Conservation (phyloP, 2,113 vertebrate species). For the Cheirogaleus medius region DNA sequence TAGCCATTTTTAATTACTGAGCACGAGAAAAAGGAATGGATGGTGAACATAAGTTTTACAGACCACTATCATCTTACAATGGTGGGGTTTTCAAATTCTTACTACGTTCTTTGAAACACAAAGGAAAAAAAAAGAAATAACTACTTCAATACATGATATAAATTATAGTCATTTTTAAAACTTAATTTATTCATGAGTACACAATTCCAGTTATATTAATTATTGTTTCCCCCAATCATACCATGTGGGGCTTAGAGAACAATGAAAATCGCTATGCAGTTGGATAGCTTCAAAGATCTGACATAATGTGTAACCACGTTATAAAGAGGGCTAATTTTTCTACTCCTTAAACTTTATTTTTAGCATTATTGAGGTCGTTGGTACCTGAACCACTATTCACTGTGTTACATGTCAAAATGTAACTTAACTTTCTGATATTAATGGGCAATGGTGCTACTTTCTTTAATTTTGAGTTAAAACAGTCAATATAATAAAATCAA, state of each 20-base stretch:
- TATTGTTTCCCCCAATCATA: constrained; percentile 42
- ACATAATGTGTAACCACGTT: constrained; percentile 70
- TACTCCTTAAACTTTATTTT: constrained; percentile 75
- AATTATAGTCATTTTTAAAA: constrained; percentile 28
- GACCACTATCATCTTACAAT: constrained; percentile 65
- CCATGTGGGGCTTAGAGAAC: constrained; percentile 66
- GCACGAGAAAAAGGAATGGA: constrained; percentile 78
- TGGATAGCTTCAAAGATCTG: constrained; percentile 73
- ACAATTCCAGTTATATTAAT: constrained; percentile 71
- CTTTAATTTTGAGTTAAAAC: constrained; percentile 38
- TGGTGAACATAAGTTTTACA: constrained; percentile 83
- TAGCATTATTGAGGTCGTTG: constrained; percentile 67
- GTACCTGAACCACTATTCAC: constrained; percentile 48
- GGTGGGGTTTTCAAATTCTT: constrained; percentile 67
- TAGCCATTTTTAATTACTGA: constrained; percentile 89
- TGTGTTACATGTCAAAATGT: constrained; percentile 53
- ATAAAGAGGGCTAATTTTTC: constrained; percentile 73
- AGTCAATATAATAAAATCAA: constrained; percentile 38
- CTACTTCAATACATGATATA: background rate
- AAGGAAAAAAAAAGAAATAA: constrained; percentile 55
- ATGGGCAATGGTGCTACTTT: constrained; percentile 5
- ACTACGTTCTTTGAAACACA: constrained; percentile 59
- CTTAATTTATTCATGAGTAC: constrained; percentile 70
- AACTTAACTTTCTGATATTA: constrained; percentile 49
- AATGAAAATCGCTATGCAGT: constrained; percentile 59